Evolutionary conservation across 2,888 invertebrate species (phyloP), one percentile per base, ranked within the genome.

Genomic region (Frankliniella intonsa): DNA sequence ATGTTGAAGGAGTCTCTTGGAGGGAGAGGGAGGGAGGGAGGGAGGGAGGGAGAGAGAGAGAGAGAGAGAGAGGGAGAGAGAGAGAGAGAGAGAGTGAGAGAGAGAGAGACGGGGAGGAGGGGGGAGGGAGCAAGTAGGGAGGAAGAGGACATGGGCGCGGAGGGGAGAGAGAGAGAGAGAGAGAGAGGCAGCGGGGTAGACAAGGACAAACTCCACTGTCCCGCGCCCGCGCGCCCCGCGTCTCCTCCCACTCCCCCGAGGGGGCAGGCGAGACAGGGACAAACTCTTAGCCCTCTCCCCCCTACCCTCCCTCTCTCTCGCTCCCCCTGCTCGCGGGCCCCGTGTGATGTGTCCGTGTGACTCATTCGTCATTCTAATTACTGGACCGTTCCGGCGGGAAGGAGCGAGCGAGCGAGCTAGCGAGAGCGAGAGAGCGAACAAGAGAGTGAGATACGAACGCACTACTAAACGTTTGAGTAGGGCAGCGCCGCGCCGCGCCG

Each of bases 351-450:
- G n/a, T 17, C 38, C 62, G 17, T 62, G 62, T 62, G 62, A 7
- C 62, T 62, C 62, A 17, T n/a, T 14, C 62, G 62, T 62, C 62
- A 62, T 62, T 62, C 62, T 62, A 62, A 62, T 62, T 62, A 62
- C 62, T 62, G 38, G 38, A 38, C 38, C 38, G 38, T 38, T 38
- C 38, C 38, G 38, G 38, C 38, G 38, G 38, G 38, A 38, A 38
- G 38, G 38, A 38, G 38, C 38, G 5, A 5, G 38, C 38, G 38
- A 38, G 38, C 3, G 38, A 5, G 38, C 38, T 2, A 38, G 38
- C 38, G 38, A 38, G 38, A n/a, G n/a, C n/a, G n/a, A n/a, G n/a
- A n/a, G n/a, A n/a, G n/a, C n/a, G n/a, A n/a, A n/a, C n/a, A n/a
- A n/a, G n/a, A 38, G 38, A 38, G 38, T 38, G 38, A 38, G 38